These are phyloP conservation scores for Fulica atra DNA, from an alignment of 2,113 vertebrate genomes.

Conservation along the genomic window DNA sequence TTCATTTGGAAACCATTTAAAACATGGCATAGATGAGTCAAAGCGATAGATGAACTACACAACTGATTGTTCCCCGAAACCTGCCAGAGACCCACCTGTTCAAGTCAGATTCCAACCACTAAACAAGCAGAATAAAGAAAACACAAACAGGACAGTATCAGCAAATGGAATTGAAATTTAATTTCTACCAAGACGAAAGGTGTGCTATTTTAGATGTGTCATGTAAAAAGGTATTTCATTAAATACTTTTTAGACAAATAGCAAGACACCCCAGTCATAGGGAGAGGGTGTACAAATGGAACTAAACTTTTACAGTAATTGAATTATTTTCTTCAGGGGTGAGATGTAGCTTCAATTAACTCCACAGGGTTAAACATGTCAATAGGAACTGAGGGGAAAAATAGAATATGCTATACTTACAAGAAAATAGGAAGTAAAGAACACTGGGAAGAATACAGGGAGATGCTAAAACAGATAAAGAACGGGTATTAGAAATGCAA, in stretches of 20 bases:
- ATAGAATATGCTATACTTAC: conserved; percentile 50
- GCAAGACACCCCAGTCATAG: not conserved
- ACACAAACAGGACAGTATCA: not conserved
- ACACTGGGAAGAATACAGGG: conserved; percentile 60
- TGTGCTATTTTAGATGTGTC: not conserved
- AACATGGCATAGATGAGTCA: not conserved
- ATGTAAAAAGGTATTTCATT: not conserved
- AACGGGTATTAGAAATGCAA: conserved; percentile 47
- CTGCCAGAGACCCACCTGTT: conserved; percentile 19
- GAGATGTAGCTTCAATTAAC: conserved; percentile 19
- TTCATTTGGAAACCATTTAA: conserved; percentile 1
- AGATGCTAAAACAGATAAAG: conserved; percentile 65
- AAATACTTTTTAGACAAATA: conserved; percentile 7
- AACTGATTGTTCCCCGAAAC: conserved; percentile 13
- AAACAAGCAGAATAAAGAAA: conserved; percentile 9
- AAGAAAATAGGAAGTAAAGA: conserved; percentile 72
- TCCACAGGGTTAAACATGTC: conserved; percentile 16
- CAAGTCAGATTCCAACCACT: not conserved
- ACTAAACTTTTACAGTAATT: not conserved
- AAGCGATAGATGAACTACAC: not conserved
- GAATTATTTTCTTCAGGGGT: conserved; percentile 22
- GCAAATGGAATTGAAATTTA: not conserved
- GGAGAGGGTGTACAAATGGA: not conserved
- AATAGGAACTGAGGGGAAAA: conserved; percentile 25
- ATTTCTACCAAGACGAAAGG: not conserved